Evolutionary conservation across 2,888 invertebrate species (phyloP).

Genomic region (Arctia plantaginis): DNA sequence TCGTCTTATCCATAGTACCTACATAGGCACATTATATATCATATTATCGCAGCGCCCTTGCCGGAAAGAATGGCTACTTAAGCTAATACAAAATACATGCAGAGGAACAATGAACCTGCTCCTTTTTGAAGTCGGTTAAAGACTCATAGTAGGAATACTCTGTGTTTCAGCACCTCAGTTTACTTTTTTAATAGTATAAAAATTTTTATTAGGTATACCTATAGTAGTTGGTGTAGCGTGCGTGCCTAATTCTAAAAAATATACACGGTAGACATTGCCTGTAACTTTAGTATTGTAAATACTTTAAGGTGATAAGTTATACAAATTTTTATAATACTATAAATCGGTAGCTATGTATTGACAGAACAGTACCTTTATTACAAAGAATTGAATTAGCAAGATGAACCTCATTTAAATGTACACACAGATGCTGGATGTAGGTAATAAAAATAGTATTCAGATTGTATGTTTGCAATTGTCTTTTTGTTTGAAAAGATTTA

Average conservation of each 20-base stretch:
- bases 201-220: constrained; percentile 1
- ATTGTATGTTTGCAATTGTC: not conserved
- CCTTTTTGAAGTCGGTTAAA: no score
- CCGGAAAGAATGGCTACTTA: not conserved
- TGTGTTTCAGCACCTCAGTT: not conserved
- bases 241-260: constrained; percentile 23
- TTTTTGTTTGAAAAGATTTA: not conserved
- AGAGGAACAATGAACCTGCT: no score
- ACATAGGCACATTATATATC: not conserved
- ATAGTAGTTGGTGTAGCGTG: constrained; percentile 9
- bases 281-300: constrained; percentile 19
- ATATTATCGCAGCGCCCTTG: not conserved
- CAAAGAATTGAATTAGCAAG: not conserved
- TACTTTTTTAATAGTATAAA: not conserved
- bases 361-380: constrained; percentile 1
- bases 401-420: constrained; percentile 7
- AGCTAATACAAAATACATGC: not conserved
- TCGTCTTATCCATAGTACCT: not conserved
- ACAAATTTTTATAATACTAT: constrained; percentile 9
- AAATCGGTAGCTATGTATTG: constrained; percentile 12
- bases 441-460: not conserved
- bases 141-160: not conserved
- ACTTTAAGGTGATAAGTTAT: constrained; percentile 12
- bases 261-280: constrained; percentile 17
- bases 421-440: not conserved